Evolutionary conservation across 2,888 invertebrate genomes (phyloP).

Genomic region (Leptura quadrifasciata): DNA sequence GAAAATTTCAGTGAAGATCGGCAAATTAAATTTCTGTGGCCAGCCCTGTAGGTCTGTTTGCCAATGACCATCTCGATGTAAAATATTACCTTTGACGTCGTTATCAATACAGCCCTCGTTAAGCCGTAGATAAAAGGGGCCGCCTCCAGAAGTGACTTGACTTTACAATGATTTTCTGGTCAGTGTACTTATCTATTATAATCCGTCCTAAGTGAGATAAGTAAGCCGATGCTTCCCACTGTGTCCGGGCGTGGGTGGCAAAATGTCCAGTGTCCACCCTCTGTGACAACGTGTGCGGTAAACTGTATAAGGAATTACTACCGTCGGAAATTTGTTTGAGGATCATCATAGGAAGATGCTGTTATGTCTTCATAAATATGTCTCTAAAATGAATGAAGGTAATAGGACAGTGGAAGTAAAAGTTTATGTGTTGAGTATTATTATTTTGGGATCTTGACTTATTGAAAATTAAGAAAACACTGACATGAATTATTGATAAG

Average conservation of each 20-base stretch:
- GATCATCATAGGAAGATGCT: constrained; percentile 6
- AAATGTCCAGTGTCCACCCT: constrained; percentile 44
- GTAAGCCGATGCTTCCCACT: constrained; percentile 46
- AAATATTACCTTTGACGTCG: constrained; percentile 61
- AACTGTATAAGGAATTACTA: constrained; percentile 36
- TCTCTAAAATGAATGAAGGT: neutral
- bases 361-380: constrained; percentile 14
- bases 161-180: constrained; percentile 62
- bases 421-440: neutral
- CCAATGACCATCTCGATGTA: constrained; percentile 32
- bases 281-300: constrained; percentile 40
- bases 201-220: constrained; percentile 60
- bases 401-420: neutral
- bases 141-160: constrained; percentile 62
- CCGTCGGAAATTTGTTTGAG: constrained; percentile 31
- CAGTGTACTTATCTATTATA: constrained; percentile 59
- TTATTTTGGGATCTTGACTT: neutral
- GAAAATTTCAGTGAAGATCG: neutral
- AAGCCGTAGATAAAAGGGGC: constrained; percentile 58
- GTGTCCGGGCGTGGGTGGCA: constrained; percentile 51
- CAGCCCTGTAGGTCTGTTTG: constrained; percentile 14
- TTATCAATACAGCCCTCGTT: constrained; percentile 61
- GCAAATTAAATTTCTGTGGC: neutral
- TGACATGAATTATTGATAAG: no score
- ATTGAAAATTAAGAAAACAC: no score